These are phyloP conservation scores for Ips typographus DNA, from an alignment of 1,140 invertebrate species.

Conservation along the genomic window DNA sequence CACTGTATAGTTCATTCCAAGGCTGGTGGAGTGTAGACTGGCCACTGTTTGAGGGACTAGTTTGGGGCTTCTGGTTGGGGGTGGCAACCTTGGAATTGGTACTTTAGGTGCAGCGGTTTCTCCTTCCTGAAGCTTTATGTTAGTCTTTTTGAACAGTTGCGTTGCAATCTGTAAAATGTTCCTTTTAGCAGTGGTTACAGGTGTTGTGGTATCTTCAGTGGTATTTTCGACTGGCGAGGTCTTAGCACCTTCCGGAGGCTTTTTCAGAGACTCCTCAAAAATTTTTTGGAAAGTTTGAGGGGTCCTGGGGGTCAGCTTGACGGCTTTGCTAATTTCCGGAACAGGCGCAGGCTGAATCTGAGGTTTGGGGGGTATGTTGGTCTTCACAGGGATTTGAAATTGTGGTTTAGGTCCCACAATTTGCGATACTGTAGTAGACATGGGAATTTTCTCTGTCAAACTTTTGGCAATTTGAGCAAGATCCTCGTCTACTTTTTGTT, in stretches of 20 bases:
- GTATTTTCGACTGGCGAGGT: background rate
- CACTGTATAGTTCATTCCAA: conserved; percentile 50
- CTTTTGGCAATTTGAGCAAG: conserved; percentile 39
- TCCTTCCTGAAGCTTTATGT: conserved; percentile 40
- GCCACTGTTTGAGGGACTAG: conserved; percentile 39
- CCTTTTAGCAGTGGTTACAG: conserved; percentile 25
- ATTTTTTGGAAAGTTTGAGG: conserved; percentile 50
- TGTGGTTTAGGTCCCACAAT: conserved; percentile 37
- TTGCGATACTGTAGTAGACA: conserved; percentile 38
- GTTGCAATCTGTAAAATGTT: conserved; percentile 48
- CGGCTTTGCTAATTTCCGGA: conserved; percentile 34
- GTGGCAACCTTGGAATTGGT: conserved; percentile 29
- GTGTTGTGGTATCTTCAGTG: background rate
- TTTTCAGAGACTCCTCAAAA: conserved; percentile 50
- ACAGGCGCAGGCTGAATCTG: conserved; percentile 31
- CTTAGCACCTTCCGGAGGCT: conserved; percentile 27
- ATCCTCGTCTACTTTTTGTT: conserved; percentile 40
- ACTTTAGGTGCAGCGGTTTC: conserved; percentile 39
- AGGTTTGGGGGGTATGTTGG: conserved; percentile 29
- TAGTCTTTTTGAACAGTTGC: conserved; percentile 46
- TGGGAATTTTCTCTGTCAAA: conserved; percentile 39
- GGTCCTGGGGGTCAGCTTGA: conserved; percentile 36
- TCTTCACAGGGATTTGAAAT: conserved; percentile 37
- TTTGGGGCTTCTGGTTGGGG: conserved; percentile 10
- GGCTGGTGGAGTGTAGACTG: conserved; percentile 46